Conservation (phyloP, 1,140 invertebrate species). For the Dendrolimus kikuchii region DNA sequence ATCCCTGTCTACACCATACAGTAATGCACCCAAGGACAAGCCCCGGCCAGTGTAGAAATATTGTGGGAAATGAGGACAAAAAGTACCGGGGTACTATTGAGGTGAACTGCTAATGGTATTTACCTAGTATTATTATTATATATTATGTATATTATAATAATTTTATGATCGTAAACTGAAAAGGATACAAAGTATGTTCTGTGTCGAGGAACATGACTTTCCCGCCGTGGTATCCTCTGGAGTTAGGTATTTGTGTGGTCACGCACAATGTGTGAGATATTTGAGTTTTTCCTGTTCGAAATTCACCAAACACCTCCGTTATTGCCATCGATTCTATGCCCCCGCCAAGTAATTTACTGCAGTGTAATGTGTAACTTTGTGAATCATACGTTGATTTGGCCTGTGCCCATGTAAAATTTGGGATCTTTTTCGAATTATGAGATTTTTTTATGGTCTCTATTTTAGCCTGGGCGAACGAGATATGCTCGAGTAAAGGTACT, state of each 20-base stretch:
- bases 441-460: too few species aligned
- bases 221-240: constrained; percentile 80
- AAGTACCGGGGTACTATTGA: too few species aligned
- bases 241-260: constrained; percentile 81
- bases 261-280: constrained; percentile 86
- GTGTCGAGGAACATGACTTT: constrained; percentile 88
- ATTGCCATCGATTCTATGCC: constrained; percentile 93
- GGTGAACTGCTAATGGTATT: too few species aligned
- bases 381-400: too few species aligned
- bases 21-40: too few species aligned
- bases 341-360: constrained; percentile 82
- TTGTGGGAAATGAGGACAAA: too few species aligned
- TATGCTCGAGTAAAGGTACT: too few species aligned
- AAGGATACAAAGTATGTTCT: constrained; percentile 88
- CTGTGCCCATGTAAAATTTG: too few species aligned
- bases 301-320: constrained; percentile 93
- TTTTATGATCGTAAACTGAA: constrained; percentile 9
- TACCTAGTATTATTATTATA: not conserved
- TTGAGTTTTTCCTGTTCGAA: constrained; percentile 86
- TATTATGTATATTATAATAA: not conserved
- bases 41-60: too few species aligned
- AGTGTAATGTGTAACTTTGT: constrained; percentile 20
- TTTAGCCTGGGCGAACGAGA: too few species aligned
- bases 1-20: too few species aligned
- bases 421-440: too few species aligned